These are phyloP conservation scores for Brachionus calyciflorus DNA, from an alignment of 1,140 invertebrate species.

Conservation along the genomic window DNA sequence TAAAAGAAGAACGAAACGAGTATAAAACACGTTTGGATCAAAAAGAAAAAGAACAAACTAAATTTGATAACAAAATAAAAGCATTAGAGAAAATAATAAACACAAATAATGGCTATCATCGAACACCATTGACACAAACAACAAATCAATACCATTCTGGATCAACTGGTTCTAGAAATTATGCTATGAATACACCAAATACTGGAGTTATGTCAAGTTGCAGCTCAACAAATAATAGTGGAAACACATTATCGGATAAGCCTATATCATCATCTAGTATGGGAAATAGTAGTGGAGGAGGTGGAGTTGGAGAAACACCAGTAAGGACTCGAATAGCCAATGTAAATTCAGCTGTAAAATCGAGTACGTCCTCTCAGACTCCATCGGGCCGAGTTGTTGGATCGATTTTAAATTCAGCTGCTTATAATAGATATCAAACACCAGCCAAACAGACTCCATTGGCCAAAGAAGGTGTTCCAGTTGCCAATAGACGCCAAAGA, in stretches of 20 bases:
- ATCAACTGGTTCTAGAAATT: too few species aligned
- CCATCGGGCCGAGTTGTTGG: constrained; percentile 17
- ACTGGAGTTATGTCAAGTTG: neutral
- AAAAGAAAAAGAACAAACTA: constrained; percentile 34
- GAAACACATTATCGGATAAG: neutral
- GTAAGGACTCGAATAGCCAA: neutral
- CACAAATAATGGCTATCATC: neutral
- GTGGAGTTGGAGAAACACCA: neutral
- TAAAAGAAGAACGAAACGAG: constrained; percentile 12
- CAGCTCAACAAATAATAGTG: constrained; percentile 29
- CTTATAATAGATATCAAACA: constrained; percentile 22
- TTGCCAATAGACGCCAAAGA: constrained; percentile 53
- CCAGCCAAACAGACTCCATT: neutral
- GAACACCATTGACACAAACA: neutral
- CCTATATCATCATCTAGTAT: neutral
- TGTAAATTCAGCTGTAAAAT: neutral
- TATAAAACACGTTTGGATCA: constrained; percentile 2
- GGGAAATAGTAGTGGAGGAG: neutral
- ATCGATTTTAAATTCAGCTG: constrained; percentile 20
- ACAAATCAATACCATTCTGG: neutral
- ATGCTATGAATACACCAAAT: constrained; percentile 15
- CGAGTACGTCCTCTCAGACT: neutral
- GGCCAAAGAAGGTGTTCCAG: constrained; percentile 14
- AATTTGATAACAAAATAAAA: constrained; percentile 40
- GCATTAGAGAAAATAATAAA: constrained; percentile 45